Evolutionary conservation across 2,113 vertebrate genomes (phyloP), one percentile per base, ranked within the genome.

Genomic region (Silurus glanis): DNA sequence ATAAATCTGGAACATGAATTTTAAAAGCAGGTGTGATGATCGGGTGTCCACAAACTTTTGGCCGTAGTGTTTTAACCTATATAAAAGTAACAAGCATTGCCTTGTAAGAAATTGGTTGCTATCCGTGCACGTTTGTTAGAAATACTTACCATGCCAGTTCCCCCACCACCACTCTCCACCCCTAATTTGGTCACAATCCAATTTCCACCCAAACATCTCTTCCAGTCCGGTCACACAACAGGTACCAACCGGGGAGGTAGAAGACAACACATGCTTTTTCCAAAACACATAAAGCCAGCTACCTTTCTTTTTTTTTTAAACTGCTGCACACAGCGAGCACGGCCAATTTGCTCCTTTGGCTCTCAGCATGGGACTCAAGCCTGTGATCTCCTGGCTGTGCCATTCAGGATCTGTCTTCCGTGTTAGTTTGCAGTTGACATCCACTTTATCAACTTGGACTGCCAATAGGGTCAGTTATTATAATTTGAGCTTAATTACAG

Each of bases 61-160:
- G 6, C 74, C 4, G 9, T 51, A 51, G 0, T 56, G 13, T 25
- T 53, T 51, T 49, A 72, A 47, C 47, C 45, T n/a, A 62, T 45
- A 8, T 0, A 25, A 66, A 25, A 78, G 6, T 14, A 28, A 47
- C 49, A 14, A 69, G 25, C 0, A 5, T 53, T 7, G 16, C 13
- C 59, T 66, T 49, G 21, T 12, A 21, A 80, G 53, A 72, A 45
- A 64, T 12, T 37, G 23, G 49, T 14, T 9, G 45, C 3, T 28
- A 79, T 67, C 62, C 37, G 28, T 84, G 81, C 55, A 81, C 2
- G 16, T 58, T 84, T 67, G 82, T 58, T 28, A 59, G 21, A 82
- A 10, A 84, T 89, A 89, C 88, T 89, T 87, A 89, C 88, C 88
- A 82, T 85, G 56, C 66, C 13, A 85, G n/a, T 58, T 9, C 56